These are phyloP conservation scores for Macaria liturata DNA, from an alignment of 2,888 invertebrate genomes.

Conservation along the genomic window DNA sequence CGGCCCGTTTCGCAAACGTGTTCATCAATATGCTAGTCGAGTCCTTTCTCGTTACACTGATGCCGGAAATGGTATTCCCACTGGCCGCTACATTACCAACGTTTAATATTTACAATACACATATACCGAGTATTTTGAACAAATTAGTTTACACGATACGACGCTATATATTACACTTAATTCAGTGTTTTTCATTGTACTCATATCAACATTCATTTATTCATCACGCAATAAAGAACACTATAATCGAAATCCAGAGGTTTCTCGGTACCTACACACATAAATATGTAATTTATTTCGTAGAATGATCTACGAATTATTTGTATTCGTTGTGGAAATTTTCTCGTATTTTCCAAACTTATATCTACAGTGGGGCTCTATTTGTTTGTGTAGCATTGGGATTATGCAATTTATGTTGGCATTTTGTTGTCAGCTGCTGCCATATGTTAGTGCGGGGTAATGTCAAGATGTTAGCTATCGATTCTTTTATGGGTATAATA, in stretches of 20 bases:
- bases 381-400: slow-evolving; percentile 28
- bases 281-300: slow-evolving; percentile 37
- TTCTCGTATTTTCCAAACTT: slow-evolving; percentile 30
- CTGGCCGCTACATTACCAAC: slow-evolving; percentile 29
- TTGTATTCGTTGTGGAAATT: slow-evolving; percentile 35
- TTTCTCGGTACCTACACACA: slow-evolving; percentile 40
- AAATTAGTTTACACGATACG: slow-evolving; percentile 3
- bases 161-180: slow-evolving; percentile 7
- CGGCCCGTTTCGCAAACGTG: slow-evolving; percentile 64
- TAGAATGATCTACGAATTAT: slow-evolving; percentile 37
- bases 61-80: slow-evolving; percentile 54
- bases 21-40: slow-evolving; percentile 56
- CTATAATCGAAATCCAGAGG: slow-evolving; percentile 30
- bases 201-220: slow-evolving; percentile 50
- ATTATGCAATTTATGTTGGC: slow-evolving; percentile 43
- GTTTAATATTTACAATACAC: slow-evolving; percentile 12
- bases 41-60: slow-evolving; percentile 52
- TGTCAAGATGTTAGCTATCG: slow-evolving; percentile 50
- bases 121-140: background rate
- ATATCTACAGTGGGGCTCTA: slow-evolving; percentile 9
- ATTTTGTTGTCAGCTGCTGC: slow-evolving; percentile 57
- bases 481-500: slow-evolving; percentile 55
- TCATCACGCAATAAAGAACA: slow-evolving; percentile 41
- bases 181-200: slow-evolving; percentile 33
- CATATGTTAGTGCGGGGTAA: slow-evolving; percentile 46